Evolutionary conservation across 1,140 invertebrate genomes (phyloP).

Genomic region (Neodiprion pinetum): DNA sequence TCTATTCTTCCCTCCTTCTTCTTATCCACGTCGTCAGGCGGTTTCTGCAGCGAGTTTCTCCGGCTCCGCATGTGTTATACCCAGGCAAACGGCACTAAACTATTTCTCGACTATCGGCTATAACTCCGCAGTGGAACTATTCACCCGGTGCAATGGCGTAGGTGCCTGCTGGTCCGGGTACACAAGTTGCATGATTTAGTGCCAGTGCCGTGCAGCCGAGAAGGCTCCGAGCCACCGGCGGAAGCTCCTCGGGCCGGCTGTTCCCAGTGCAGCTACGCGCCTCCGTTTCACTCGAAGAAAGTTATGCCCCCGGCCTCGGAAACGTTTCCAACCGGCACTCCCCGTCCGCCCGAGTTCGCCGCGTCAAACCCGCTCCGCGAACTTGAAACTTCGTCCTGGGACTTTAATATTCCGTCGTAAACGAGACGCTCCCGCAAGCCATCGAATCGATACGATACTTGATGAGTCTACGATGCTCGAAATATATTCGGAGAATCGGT

Average conservation of each 20-base stretch:
- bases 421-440: no score
- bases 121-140: neutral
- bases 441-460: no score
- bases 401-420: neutral
- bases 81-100: neutral
- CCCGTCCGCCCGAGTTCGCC: no score
- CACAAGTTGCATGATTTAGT: conserved; percentile 3
- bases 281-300: neutral
- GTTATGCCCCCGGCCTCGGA: neutral
- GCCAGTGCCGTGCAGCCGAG: neutral
- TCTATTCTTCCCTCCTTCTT: no score
- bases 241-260: neutral
- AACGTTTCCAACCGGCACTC: neutral
- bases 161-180: neutral
- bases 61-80: no score
- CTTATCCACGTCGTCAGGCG: no score
- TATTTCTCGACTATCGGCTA: conserved; percentile 1
- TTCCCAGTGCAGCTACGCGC: neutral
- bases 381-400: neutral
- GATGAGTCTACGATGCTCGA: no score
- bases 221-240: neutral
- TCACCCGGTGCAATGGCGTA: neutral
- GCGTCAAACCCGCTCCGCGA: neutral
- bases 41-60: no score
- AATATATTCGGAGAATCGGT: no score